Evolutionary conservation across 2,113 vertebrate genomes (phyloP).

Genomic region (Brachirus orientalis): DNA sequence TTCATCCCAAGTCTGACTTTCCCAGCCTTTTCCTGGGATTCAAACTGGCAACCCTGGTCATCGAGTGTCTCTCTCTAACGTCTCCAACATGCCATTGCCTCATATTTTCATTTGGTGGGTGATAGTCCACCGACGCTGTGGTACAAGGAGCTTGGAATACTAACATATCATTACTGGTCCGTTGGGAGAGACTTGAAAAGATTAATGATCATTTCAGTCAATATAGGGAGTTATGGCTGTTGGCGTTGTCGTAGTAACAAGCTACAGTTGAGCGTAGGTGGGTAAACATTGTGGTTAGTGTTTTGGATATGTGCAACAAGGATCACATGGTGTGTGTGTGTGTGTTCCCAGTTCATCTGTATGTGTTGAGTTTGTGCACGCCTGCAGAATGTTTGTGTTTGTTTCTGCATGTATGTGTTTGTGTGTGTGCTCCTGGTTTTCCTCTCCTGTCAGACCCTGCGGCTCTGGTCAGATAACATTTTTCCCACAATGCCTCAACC

Average conservation of each 20-base stretch:
- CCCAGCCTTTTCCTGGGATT: constrained; percentile 26
- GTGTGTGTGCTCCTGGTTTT: constrained; percentile 19
- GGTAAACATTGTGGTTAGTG: constrained; percentile 70
- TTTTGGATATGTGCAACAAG: constrained; percentile 48
- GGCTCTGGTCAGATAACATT: constrained; percentile 28
- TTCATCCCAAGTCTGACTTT: constrained; percentile 19
- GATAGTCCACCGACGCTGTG: constrained; percentile 58
- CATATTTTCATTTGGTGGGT: constrained; percentile 66
- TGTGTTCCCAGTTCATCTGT: constrained; percentile 6
- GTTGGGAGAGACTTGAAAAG: constrained; percentile 63
- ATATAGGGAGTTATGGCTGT: constrained; percentile 59
- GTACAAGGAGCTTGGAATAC: constrained; percentile 54
- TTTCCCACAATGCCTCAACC: constrained; percentile 27
- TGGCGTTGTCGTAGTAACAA: constrained; percentile 67
- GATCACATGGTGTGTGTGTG: constrained; percentile 39
- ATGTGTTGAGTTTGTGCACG: background rate
- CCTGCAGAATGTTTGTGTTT: background rate
- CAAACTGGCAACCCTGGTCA: constrained; percentile 42
- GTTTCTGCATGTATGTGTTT: background rate
- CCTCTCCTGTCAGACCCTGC: constrained; percentile 2
- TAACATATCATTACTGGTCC: constrained; percentile 70
- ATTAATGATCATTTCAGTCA: constrained; percentile 70
- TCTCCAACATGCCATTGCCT: constrained; percentile 43
- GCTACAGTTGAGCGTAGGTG: constrained; percentile 67
- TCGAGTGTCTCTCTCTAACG: constrained; percentile 4